Conservation (phyloP, 37 sponge, comb jelly and placozoan genomes). For the Cliona cf. orientalis region DNA sequence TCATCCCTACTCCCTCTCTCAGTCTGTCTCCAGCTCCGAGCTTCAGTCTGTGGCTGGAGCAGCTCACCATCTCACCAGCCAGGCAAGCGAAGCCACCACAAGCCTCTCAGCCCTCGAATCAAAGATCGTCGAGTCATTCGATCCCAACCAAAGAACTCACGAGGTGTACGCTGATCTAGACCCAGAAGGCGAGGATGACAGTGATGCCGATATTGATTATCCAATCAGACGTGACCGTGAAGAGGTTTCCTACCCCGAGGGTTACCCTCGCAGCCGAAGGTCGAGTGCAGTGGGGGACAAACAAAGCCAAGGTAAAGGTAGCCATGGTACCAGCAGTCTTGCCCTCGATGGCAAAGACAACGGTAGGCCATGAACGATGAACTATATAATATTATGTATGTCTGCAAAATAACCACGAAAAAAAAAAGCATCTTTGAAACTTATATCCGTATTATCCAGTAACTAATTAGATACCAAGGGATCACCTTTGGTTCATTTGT, state of each 20-base stretch:
- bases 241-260: background rate
- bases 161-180: conserved; percentile 35
- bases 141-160: conserved; percentile 13
- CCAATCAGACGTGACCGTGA: conserved; percentile 13
- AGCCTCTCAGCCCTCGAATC: conserved; percentile 27
- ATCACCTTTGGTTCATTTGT: no score
- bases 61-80: background rate
- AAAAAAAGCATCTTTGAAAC: no score
- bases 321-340: conserved; percentile 15
- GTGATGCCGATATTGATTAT: conserved; percentile 29
- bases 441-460: no score
- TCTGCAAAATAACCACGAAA: no score
- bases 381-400: background rate
- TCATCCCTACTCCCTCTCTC: conserved; percentile 14
- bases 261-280: background rate
- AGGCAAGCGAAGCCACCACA: background rate
- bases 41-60: background rate
- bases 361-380: background rate
- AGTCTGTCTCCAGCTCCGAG: conserved; percentile 38
- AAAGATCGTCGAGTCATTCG: conserved; percentile 23
- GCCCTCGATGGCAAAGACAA: conserved; percentile 33
- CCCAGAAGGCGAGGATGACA: conserved; percentile 22
- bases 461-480: no score
- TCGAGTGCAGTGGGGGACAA: background rate
- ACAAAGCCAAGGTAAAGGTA: background rate